A percentile compares a stretch with the other conserved stretches of the same genome.
Conservation (phyloP, 2,888 invertebrate genomes). For the Germaria angustata region DNA sequence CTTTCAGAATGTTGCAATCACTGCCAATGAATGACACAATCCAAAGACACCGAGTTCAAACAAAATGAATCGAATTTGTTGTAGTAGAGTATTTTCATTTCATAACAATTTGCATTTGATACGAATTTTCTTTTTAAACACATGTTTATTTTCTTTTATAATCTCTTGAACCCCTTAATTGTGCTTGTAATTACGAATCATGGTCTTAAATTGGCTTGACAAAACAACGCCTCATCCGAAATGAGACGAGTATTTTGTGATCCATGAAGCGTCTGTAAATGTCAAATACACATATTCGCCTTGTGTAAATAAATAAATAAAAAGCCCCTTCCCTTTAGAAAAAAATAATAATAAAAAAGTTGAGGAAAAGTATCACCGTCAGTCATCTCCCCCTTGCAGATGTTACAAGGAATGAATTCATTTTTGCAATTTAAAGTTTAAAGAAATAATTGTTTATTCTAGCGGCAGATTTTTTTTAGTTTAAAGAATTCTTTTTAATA, state of each 20-base stretch:
- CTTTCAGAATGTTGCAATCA: background rate
- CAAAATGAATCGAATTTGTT: no score
- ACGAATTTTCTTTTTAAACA: background rate
- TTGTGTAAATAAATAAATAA: conserved; percentile 2
- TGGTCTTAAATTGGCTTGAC: conserved; percentile 64
- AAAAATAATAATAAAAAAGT: background rate
- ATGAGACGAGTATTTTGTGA: conserved; percentile 49
- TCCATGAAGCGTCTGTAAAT: conserved; percentile 60
- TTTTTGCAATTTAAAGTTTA: no score
- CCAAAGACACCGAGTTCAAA: no score
- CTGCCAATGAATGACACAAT: no score
- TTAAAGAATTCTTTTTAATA: no score
- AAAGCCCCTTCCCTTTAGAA: conserved; percentile 5
- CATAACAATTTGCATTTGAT: background rate
- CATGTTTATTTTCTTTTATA: background rate
- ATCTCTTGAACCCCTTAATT: conserved; percentile 56
- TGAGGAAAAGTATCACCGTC: background rate
- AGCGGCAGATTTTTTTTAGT: no score
- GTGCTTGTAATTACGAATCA: conserved; percentile 63
- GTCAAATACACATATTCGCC: conserved; percentile 55
- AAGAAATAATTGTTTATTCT: no score
- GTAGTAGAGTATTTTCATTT: background rate
- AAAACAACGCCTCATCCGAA: conserved; percentile 38
- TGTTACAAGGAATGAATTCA: background rate
- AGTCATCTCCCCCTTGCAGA: conserved; percentile 14